A percentile compares a stretch with the other conserved stretches of the same genome.
These are phyloP conservation scores for Strigamia maritima DNA, from an alignment of 2,888 invertebrate genomes.

Conservation along the genomic window DNA sequence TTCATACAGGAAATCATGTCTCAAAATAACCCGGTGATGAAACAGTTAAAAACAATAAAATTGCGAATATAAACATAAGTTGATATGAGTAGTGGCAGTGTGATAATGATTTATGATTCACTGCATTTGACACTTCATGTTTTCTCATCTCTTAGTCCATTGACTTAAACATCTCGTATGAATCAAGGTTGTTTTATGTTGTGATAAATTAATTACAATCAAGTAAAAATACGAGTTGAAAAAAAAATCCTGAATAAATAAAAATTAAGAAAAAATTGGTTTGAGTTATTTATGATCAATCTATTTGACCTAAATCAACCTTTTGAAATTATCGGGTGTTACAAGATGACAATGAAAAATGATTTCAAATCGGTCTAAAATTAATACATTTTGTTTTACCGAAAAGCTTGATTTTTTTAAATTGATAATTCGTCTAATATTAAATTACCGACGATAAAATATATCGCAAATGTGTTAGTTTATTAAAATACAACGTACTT, in stretches of 20 bases:
- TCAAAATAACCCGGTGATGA: not conserved
- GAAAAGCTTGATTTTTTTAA: not conserved
- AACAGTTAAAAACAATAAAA: conserved; percentile 8
- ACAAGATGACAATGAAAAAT: not conserved
- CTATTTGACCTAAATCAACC: conserved; percentile 4
- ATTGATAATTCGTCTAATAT: not conserved
- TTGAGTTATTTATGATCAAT: not conserved
- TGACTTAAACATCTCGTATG: conserved; percentile 1
- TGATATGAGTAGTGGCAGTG: not conserved
- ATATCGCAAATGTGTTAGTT: not conserved
- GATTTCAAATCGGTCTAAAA: not conserved
- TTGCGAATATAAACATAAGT: not conserved
- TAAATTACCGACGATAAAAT: not conserved
- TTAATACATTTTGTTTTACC: not conserved
- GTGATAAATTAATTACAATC: conserved; percentile 10
- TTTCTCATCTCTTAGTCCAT: not conserved
- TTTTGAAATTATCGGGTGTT: not conserved
- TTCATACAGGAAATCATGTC: not conserved
- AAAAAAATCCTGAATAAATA: not conserved
- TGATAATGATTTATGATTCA: not conserved
- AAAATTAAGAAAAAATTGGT: not conserved
- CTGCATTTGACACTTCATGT: not conserved
- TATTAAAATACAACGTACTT: not conserved
- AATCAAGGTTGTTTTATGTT: conserved; percentile 5
- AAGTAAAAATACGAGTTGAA: not conserved